phyloP scores from a whole-genome alignment of 2,113 vertebrate genomes.

The Phainopepla nitens region DNA sequence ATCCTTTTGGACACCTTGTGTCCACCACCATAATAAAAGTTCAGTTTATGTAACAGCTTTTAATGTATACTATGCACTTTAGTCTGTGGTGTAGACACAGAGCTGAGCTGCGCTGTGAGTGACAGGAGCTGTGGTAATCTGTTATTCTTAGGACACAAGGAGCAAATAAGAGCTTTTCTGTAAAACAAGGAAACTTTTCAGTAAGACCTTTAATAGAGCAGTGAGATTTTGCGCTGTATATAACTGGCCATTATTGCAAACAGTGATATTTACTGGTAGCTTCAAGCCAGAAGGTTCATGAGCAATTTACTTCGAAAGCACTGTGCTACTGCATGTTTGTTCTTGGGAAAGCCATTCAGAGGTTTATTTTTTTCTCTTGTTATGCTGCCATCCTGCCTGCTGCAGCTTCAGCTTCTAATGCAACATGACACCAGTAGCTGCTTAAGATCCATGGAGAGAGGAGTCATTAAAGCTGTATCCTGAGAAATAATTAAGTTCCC shows the following conservation, averaged over 20 bases:
- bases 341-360: neutral
- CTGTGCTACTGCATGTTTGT: neutral
- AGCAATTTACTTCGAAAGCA: constrained; percentile 28
- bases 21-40: neutral
- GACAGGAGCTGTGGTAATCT: neutral
- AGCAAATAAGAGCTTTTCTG: constrained; percentile 37
- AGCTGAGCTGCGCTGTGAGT: neutral
- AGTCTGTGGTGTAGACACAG: neutral
- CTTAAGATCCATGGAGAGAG: neutral
- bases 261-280: constrained; percentile 16
- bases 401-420: neutral
- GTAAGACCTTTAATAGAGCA: constrained; percentile 17
- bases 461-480: neutral
- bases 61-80: neutral
- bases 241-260: constrained; percentile 29
- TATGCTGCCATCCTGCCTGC: neutral
- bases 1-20: neutral
- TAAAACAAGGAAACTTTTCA: constrained; percentile 19
- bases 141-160: neutral
- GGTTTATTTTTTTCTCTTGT: neutral
- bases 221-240: neutral
- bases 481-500: neutral
- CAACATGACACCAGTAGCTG: neutral
- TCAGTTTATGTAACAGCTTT: constrained; percentile 15
- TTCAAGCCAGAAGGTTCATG: constrained; percentile 16